Conservation (phyloP, 2,797 vertebrate species). For the Artibeus lituratus region DNA sequence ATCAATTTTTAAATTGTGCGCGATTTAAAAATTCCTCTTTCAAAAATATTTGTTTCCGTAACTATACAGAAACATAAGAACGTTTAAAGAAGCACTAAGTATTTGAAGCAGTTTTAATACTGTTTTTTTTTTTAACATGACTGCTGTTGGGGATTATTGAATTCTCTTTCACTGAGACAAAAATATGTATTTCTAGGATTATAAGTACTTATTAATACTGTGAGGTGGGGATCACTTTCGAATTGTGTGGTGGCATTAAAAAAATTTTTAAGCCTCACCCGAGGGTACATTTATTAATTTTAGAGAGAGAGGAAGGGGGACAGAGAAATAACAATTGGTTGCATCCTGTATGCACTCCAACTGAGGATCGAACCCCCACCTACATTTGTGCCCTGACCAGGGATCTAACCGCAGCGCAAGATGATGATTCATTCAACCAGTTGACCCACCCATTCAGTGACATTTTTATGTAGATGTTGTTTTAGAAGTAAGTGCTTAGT, state of each 20-base stretch:
- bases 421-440: not conserved
- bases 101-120: constrained; percentile 22
- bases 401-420: not conserved
- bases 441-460: not conserved
- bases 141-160: constrained; percentile 20
- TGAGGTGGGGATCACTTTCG: constrained; percentile 20
- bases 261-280: not conserved
- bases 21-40: constrained; percentile 28
- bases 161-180: constrained; percentile 19
- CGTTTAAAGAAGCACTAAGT: constrained; percentile 6
- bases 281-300: not conserved
- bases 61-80: not conserved
- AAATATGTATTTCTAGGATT: constrained; percentile 6
- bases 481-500: constrained; percentile 34
- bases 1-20: too few relatives aligned
- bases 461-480: not conserved
- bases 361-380: not conserved
- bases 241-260: not conserved
- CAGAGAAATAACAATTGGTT: not conserved
- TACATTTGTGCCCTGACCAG: not conserved
- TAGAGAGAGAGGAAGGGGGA: too few relatives aligned
- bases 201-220: not conserved
- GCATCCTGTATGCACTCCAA: not conserved
- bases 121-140: not conserved
- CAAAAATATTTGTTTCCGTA: constrained; percentile 2